Base-by-base conservation (phyloP, 2,113 vertebrate genomes). In the Passer montanus region DNA sequence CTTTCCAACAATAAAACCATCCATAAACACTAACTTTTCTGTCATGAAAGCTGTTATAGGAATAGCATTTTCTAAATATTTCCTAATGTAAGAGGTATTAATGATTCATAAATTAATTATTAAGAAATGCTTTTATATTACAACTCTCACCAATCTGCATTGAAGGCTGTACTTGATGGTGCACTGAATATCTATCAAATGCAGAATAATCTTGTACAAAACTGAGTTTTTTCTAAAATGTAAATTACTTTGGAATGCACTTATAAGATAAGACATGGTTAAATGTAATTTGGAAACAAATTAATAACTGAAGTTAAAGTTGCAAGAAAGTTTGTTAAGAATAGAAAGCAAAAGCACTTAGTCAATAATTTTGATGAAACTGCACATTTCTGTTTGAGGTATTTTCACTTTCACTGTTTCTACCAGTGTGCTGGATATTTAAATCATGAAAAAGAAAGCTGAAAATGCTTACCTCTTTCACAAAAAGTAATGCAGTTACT, bases 31-130 rank as follows among this genome's bases (percentile, higher is more conserved):
- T 70, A 43, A 35, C 78, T 79, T 74, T 74, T 37, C 7, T 39
- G 85, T 79, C 49, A 60, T 41, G 73, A 73, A 83, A 91, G 39
- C 31, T 30, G 17, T 66, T 49, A 20, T 0, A 85, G 70, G 74
- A 94, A 33, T 72, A 85, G 9, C 23, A 20, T 93, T 94, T 95
- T 95, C 49, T 76, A 85, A 94, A 75, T 60, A 46, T 28, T 92
- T 63, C 37, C 17, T 26, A 78, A 3, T n/a, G 18, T 56, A 76
- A 46, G 24, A 69, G 11, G 28, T 80, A 69, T 8, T 83, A 3
- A 55, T 96, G 95, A 92, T 72, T 94, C 63, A 89, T 92, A 94
- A 80, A 79, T 89, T 95, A 93, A 79, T 94, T 96, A 77, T 18
- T 76, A 86, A 92, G 10, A 30, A 93, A 82, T 63, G 6, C 2